A percentile compares a stretch with the other conserved stretches of the same genome.
Evolutionary conservation across 2,888 invertebrate genomes (phyloP).

Genomic region (Apamea monoglypha): DNA sequence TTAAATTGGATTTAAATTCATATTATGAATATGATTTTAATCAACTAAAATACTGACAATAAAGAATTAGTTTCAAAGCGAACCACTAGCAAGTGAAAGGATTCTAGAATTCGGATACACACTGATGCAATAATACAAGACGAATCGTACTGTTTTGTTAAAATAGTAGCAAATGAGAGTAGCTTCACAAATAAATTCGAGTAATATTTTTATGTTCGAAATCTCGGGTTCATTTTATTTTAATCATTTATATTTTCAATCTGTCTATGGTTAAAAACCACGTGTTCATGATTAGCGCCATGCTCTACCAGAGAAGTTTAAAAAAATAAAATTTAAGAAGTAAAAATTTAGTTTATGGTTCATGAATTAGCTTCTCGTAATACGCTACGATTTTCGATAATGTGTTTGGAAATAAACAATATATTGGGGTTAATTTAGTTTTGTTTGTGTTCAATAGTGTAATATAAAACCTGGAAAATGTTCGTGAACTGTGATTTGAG

Average conservation of each 20-base stretch:
- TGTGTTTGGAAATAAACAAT: constrained; percentile 90
- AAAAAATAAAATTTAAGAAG: constrained; percentile 77
- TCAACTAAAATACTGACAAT: constrained; percentile 2
- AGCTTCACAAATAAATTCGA: neutral
- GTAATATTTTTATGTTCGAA: neutral
- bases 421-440: constrained; percentile 76
- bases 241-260: neutral
- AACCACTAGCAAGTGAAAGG: constrained; percentile 44
- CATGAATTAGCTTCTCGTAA: constrained; percentile 88
- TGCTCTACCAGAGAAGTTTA: constrained; percentile 59
- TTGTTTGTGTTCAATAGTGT: constrained; percentile 75
- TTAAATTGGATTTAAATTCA: no score
- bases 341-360: constrained; percentile 82
- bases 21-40: neutral
- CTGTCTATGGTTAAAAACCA: constrained; percentile 78
- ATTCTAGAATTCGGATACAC: constrained; percentile 32
- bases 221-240: neutral
- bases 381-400: constrained; percentile 85
- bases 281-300: constrained; percentile 74
- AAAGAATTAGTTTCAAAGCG: neutral
- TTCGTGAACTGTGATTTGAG: constrained; percentile 77
- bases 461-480: constrained; percentile 79
- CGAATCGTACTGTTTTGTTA: neutral
- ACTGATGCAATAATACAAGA: neutral
- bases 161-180: neutral